Percentiles rank a stretch among this genome's conserved stretches.
These are phyloP conservation scores for Beroe forskalii DNA, from an alignment of 37 sponge, comb jelly and placozoan species.

Conservation along the genomic window DNA sequence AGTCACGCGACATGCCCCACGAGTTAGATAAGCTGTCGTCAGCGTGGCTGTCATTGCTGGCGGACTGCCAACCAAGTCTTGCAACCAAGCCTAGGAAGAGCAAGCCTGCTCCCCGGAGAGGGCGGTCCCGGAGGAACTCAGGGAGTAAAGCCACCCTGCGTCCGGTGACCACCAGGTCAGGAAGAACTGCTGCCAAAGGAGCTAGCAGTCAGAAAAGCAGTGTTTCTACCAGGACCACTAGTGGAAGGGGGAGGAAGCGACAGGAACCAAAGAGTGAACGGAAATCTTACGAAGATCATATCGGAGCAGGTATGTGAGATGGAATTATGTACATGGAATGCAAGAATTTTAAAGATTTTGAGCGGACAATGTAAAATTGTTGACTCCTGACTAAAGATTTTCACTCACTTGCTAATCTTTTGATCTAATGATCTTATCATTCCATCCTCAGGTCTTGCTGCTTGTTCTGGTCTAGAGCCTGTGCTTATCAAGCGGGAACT, in stretches of 20 bases:
- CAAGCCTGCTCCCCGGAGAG: neutral
- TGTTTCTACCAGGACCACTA: no score
- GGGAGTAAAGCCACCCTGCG: neutral
- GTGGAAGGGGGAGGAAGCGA: no score
- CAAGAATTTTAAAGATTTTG: no score
- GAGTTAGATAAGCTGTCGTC: neutral
- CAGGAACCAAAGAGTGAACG: neutral
- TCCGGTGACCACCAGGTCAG: neutral
- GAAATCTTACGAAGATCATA: neutral
- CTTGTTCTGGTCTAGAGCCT: conserved; percentile 15
- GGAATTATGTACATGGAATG: no score
- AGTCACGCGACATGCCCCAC: neutral
- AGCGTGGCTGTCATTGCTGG: neutral
- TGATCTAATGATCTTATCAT: no score
- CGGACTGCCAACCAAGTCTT: neutral
- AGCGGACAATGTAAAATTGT: no score
- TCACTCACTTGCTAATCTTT: no score
- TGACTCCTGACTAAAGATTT: no score
- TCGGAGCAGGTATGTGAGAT: neutral
- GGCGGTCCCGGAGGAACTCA: neutral
- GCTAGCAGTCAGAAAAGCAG: neutral
- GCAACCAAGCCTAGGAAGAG: neutral
- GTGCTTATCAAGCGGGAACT: conserved; percentile 20
- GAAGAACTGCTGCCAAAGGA: neutral
- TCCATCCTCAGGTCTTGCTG: conserved; percentile 10